phyloP scores from a whole-genome alignment of 2,113 vertebrate genomes.

The Trematocara zebra region DNA sequence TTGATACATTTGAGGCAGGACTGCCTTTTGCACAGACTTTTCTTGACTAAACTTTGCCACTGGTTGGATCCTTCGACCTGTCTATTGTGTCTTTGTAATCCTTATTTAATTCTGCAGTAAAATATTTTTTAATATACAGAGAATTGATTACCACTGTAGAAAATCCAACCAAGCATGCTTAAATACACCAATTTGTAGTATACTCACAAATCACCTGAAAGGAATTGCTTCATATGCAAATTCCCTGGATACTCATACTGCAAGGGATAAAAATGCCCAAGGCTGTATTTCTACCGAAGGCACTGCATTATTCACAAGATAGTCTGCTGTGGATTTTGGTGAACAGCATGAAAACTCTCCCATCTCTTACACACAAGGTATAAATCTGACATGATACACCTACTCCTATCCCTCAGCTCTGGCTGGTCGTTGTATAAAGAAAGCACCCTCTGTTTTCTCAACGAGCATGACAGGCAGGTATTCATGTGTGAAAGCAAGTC shows the following conservation, averaged over 20 bases:
- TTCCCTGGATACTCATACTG: conserved; percentile 22
- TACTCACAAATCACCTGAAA: conserved; percentile 25
- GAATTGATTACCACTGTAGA: not conserved
- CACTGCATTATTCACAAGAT: conserved; percentile 62
- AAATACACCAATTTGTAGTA: conserved; percentile 5
- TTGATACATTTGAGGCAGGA: not conserved
- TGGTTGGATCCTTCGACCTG: not conserved
- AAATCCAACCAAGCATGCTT: not conserved
- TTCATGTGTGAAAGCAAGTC: not conserved
- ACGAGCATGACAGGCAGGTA: not conserved
- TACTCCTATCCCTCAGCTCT: conserved; percentile 16
- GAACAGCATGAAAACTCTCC: conserved; percentile 45
- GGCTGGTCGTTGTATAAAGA: not conserved
- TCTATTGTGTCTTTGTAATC: not conserved
- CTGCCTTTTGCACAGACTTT: not conserved
- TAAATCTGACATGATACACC: conserved; percentile 51
- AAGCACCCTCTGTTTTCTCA: not conserved
- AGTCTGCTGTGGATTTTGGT: conserved; percentile 46
- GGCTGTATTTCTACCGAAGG: conserved; percentile 59
- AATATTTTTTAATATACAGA: not conserved
- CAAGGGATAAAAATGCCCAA: conserved; percentile 37
- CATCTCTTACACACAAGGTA: conserved; percentile 37
- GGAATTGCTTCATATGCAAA: conserved; percentile 37
- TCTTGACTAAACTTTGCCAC: not conserved
- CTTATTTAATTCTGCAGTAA: not conserved